Conservation (phyloP, 1,140 invertebrate genomes). For the Chlorops oryzae region DNA sequence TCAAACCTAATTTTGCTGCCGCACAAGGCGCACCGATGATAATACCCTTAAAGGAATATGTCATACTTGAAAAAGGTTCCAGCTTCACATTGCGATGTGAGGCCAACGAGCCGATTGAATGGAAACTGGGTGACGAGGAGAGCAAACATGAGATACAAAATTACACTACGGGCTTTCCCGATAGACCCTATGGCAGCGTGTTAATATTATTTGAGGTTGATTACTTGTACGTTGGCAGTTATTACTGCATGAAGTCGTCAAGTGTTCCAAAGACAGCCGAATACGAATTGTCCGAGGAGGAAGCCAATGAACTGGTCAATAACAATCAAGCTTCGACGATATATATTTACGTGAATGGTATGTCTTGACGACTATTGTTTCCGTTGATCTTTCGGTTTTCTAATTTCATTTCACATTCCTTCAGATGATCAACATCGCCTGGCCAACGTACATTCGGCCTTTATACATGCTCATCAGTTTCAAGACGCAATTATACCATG, state of each 20-base stretch:
- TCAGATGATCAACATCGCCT: slow-evolving; percentile 53
- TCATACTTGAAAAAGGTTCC: slow-evolving; percentile 47
- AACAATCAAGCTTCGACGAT: slow-evolving; percentile 49
- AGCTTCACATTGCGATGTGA: slow-evolving; percentile 52
- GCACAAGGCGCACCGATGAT: slow-evolving; percentile 45
- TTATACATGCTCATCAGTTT: slow-evolving; percentile 47
- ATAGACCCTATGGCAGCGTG: slow-evolving; percentile 43
- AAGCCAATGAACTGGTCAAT: slow-evolving; percentile 44
- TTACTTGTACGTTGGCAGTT: slow-evolving; percentile 54
- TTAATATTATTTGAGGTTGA: slow-evolving; percentile 48
- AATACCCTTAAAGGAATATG: slow-evolving; percentile 46
- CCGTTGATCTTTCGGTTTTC: not conserved
- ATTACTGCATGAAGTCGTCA: slow-evolving; percentile 52
- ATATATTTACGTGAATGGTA: slow-evolving; percentile 64
- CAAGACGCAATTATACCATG: slow-evolving; percentile 56
- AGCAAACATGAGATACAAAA: slow-evolving; percentile 2
- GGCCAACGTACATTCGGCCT: slow-evolving; percentile 43
- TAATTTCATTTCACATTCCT: slow-evolving; percentile 9
- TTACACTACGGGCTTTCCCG: slow-evolving; percentile 29
- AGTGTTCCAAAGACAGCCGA: slow-evolving; percentile 14
- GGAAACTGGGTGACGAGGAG: slow-evolving; percentile 27
- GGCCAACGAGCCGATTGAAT: slow-evolving; percentile 47
- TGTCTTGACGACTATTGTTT: not conserved
- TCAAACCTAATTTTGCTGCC: slow-evolving; percentile 12
- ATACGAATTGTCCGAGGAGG: slow-evolving; percentile 35